phyloP scores from a whole-genome alignment of 2,113 vertebrate genomes.

The Hydrolagus affinis region DNA sequence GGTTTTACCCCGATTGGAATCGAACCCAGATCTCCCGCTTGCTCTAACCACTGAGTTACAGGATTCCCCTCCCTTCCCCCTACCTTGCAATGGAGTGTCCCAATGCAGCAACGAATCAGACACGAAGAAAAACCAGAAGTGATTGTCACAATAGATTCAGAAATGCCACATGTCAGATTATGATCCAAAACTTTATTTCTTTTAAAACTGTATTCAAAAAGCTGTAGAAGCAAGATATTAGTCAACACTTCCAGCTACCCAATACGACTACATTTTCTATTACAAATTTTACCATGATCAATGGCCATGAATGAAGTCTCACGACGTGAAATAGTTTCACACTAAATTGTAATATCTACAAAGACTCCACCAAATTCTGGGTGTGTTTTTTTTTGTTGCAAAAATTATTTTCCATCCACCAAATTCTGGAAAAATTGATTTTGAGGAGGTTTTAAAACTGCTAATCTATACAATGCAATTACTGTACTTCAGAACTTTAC shows the following conservation, averaged over 20 bases:
- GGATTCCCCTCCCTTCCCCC: no score
- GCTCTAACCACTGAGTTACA: no score
- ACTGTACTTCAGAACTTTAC: slow-evolving; percentile 21
- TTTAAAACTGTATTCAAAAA: slow-evolving; percentile 28
- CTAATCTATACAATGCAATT: slow-evolving; percentile 23
- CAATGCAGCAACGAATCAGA: no score
- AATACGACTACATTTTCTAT: slow-evolving; percentile 24
- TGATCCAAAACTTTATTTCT: slow-evolving; percentile 27
- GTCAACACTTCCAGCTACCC: slow-evolving; percentile 16
- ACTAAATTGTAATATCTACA: slow-evolving; percentile 22
- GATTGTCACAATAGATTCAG: background rate
- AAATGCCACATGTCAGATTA: background rate
- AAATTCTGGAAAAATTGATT: background rate
- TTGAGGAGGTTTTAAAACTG: background rate
- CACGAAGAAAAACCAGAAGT: background rate
- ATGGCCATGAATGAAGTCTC: slow-evolving; percentile 18
- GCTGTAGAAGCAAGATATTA: slow-evolving; percentile 18
- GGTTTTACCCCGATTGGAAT: no score
- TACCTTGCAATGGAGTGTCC: no score
- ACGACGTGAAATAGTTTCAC: slow-evolving; percentile 3
- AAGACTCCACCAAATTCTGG: background rate
- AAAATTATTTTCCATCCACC: background rate
- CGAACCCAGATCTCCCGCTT: no score
- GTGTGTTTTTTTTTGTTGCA: no score
- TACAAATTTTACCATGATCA: slow-evolving; percentile 4